phyloP scores from a whole-genome alignment of 2,797 vertebrate genomes.

The Margarornis squamiger region DNA sequence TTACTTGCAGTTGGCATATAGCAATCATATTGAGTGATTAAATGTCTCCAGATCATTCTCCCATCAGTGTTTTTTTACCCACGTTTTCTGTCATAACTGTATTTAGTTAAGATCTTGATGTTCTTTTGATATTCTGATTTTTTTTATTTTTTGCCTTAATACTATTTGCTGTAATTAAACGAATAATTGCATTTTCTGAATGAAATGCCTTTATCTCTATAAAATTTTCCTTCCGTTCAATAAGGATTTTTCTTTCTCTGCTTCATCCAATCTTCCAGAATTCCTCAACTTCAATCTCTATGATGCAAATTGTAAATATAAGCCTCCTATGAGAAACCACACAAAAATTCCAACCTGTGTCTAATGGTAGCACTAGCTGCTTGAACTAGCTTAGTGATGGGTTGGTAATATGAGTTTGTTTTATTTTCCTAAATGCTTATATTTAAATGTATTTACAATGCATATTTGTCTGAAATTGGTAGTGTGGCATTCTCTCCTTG shows the following conservation, averaged over 20 bases:
- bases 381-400: not conserved
- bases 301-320: not conserved
- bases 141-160: not conserved
- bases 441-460: conserved; percentile 12
- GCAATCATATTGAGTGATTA: not conserved
- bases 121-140: not conserved
- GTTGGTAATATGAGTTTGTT: not conserved
- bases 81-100: not conserved
- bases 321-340: not conserved
- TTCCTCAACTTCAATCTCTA: not conserved
- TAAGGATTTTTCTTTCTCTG: not conserved
- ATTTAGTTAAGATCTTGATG: not conserved
- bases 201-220: not conserved
- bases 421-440: not conserved
- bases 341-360: not conserved
- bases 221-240: not conserved
- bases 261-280: not conserved
- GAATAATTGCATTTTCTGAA: not conserved
- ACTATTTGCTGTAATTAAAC: not conserved
- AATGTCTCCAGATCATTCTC: not conserved
- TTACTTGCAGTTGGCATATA: not conserved
- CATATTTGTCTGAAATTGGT: conserved; percentile 17
- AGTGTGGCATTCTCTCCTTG: not conserved
- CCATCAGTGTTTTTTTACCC: not conserved
- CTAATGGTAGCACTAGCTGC: not conserved